A percentile compares a stretch with the other conserved stretches of the same genome.
phyloP scores from a whole-genome alignment of 2,113 vertebrate genomes.

The Leucosticte australis region DNA sequence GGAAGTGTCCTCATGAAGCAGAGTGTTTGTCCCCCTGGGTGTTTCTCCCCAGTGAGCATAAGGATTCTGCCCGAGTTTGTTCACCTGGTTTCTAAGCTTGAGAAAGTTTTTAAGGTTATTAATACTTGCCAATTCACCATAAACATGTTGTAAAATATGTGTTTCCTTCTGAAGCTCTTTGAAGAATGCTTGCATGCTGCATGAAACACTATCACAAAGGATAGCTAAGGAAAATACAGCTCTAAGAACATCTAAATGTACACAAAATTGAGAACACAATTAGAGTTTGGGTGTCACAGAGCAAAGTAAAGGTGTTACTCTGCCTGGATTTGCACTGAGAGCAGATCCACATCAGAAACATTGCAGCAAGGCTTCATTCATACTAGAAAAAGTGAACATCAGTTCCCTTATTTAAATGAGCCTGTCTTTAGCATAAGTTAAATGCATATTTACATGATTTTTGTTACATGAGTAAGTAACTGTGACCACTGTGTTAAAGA shows the following conservation, averaged over 20 bases:
- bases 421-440: conserved; percentile 18
- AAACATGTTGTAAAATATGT: background rate
- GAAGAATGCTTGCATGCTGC: background rate
- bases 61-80: background rate
- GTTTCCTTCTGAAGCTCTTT: background rate
- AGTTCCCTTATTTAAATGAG: conserved; percentile 46
- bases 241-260: conserved; percentile 4
- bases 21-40: background rate
- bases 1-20: background rate
- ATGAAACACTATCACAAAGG: background rate
- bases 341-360: conserved; percentile 12
- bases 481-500: background rate
- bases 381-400: conserved; percentile 7
- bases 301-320: conserved; percentile 19
- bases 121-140: background rate
- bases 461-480: conserved; percentile 39
- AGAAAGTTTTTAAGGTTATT: background rate
- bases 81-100: background rate
- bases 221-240: conserved; percentile 2
- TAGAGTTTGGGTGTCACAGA: conserved; percentile 25
- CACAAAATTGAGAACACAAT: conserved; percentile 17
- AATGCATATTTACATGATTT: conserved; percentile 50
- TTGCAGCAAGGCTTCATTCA: conserved; percentile 37
- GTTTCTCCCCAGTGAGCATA: background rate
- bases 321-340: background rate